phyloP scores from a whole-genome alignment of 2,888 invertebrate genomes.

The Pandemis cinnamomeana region DNA sequence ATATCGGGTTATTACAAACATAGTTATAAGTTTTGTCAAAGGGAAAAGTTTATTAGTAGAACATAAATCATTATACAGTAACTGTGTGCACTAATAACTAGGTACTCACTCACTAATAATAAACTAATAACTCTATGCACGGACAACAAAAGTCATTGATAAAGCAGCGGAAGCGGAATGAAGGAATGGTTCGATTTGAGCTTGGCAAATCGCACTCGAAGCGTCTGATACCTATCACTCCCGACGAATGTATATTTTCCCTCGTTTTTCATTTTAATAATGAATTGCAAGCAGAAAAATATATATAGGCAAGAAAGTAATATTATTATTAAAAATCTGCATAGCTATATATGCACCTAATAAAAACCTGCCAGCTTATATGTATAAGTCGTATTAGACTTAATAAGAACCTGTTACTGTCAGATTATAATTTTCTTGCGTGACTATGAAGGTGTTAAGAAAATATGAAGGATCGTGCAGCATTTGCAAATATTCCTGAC shows the following conservation, averaged over 20 bases:
- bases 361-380: not conserved
- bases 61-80: too few species aligned
- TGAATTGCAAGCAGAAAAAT: not conserved
- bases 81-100: too few species aligned
- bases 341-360: not conserved
- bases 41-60: too few species aligned
- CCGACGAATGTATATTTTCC: conserved; percentile 51
- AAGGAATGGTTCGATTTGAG: conserved; percentile 43
- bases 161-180: conserved; percentile 63
- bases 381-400: not conserved
- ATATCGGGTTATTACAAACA: too few species aligned
- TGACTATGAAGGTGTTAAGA: conserved; percentile 10
- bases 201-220: conserved; percentile 52
- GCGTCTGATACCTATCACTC: conserved; percentile 70
- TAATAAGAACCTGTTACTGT: not conserved
- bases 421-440: not conserved
- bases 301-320: not conserved
- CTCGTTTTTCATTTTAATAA: conserved; percentile 20
- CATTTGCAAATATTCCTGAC: conserved; percentile 30
- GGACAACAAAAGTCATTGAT: conserved; percentile 51
- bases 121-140: not conserved
- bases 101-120: too few species aligned
- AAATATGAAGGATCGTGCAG: conserved; percentile 21
- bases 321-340: not conserved
- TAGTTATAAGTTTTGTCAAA: too few species aligned